Percentiles rank a stretch among this genome's conserved stretches.
Conservation (phyloP, 2,888 invertebrate species). For the Polymixis flavicincta region DNA sequence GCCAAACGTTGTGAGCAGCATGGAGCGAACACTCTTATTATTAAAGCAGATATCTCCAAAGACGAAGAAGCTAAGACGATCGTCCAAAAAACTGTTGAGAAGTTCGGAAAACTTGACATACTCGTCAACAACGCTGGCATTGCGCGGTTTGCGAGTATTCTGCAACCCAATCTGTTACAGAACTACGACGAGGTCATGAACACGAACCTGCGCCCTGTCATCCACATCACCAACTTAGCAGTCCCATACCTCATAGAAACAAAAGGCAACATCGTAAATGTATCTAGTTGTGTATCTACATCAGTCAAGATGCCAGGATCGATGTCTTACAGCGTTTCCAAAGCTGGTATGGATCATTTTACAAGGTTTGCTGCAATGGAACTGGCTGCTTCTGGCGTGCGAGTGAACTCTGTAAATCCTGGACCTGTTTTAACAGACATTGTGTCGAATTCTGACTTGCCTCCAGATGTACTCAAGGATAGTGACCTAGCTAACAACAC, state of each 20-base stretch:
- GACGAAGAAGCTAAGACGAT: conserved; percentile 68
- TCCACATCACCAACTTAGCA: conserved; percentile 65
- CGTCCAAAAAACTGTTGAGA: conserved; percentile 66
- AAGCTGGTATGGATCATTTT: conserved; percentile 72
- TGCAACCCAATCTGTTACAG: conserved; percentile 42
- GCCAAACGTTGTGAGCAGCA: conserved; percentile 71
- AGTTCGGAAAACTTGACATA: conserved; percentile 71
- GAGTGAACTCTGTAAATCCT: conserved; percentile 80
- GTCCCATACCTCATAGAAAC: conserved; percentile 64
- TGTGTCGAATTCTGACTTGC: not conserved
- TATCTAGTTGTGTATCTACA: conserved; percentile 86
- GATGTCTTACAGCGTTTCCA: conserved; percentile 64
- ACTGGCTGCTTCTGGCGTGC: no score
- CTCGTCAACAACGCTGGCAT: conserved; percentile 76
- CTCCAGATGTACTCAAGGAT: not conserved
- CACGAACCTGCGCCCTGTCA: conserved; percentile 66
- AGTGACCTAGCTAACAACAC: not conserved
- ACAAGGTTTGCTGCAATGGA: conserved; percentile 68
- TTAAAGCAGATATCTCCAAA: conserved; percentile 72
- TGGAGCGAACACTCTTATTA: conserved; percentile 62
- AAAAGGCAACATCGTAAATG: conserved; percentile 71
- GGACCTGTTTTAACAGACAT: not conserved
- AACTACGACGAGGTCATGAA: conserved; percentile 65
- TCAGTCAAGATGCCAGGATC: conserved; percentile 91
- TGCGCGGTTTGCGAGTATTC: conserved; percentile 37